These are phyloP conservation scores for Crotophaga sulcirostris DNA, from an alignment of 2,113 vertebrate species.

Conservation along the genomic window DNA sequence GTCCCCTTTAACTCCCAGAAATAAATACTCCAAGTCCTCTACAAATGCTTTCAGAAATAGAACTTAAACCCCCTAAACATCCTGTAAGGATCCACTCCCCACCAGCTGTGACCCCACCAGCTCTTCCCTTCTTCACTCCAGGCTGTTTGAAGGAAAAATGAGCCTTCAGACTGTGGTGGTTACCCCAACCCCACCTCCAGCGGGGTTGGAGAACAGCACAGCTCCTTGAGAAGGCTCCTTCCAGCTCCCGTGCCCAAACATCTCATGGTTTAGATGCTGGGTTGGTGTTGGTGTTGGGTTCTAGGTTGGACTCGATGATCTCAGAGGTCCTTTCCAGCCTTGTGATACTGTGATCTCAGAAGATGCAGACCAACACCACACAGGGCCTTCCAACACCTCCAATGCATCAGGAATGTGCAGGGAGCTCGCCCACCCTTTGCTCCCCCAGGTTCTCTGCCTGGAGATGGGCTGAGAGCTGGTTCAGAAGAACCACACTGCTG, in stretches of 20 bases:
- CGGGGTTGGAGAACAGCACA: no score
- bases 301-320: no score
- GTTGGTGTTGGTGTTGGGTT: no score
- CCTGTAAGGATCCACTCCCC: fast-evolving
- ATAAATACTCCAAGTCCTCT: not conserved
- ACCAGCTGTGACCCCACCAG: not conserved
- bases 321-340: no score
- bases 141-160: fast-evolving
- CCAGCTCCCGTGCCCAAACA: not conserved
- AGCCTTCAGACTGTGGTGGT: no score
- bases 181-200: no score
- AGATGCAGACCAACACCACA: fast-evolving
- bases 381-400: not conserved
- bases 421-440: fast-evolving
- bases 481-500: no score
- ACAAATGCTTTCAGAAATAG: not conserved
- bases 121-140: not conserved
- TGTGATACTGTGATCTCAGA: no score
- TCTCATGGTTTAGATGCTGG: no score
- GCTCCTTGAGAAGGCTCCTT: not conserved
- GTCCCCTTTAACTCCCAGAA: not conserved
- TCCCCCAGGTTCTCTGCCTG: not conserved
- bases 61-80: fast-evolving
- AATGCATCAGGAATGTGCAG: not conserved
- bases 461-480: fast-evolving